Evolutionary conservation across 2,888 invertebrate species (phyloP).

Genomic region (Spilosoma lubricipeda): DNA sequence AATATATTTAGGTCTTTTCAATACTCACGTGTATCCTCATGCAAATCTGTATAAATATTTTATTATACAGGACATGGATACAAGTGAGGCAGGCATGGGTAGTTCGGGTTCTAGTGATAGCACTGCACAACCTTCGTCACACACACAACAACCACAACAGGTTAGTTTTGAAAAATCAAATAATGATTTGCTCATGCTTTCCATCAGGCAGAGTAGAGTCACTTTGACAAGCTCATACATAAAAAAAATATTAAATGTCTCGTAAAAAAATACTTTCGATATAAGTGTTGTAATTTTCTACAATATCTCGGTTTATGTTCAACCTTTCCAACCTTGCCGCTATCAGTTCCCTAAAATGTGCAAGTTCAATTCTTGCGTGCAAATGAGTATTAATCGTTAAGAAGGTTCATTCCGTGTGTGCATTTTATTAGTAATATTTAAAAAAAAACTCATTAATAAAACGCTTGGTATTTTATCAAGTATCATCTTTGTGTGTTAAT

Average conservation of each 20-base stretch:
- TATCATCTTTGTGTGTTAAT: not conserved
- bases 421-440: not conserved
- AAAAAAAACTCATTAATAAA: not conserved
- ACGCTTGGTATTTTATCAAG: not conserved
- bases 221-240: too few relatives aligned
- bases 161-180: conserved; percentile 46
- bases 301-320: too few relatives aligned
- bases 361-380: conserved; percentile 3
- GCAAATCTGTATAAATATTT: conserved; percentile 5
- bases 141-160: conserved; percentile 80
- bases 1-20: not conserved
- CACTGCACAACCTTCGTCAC: conserved; percentile 77
- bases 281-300: too few relatives aligned
- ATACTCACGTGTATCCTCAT: not conserved
- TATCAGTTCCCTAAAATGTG: not conserved
- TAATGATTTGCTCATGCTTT: too few relatives aligned
- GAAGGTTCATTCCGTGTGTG: too few relatives aligned
- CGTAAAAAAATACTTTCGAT: not conserved
- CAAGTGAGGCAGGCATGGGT: conserved; percentile 81
- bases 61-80: conserved; percentile 77
- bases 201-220: not conserved
- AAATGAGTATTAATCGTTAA: not conserved
- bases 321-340: not conserved
- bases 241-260: not conserved
- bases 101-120: conserved; percentile 78